Percentiles rank a stretch among this genome's conserved stretches.
Conservation (phyloP, 92 coral and sea anemone species). For the Porites evermanni region DNA sequence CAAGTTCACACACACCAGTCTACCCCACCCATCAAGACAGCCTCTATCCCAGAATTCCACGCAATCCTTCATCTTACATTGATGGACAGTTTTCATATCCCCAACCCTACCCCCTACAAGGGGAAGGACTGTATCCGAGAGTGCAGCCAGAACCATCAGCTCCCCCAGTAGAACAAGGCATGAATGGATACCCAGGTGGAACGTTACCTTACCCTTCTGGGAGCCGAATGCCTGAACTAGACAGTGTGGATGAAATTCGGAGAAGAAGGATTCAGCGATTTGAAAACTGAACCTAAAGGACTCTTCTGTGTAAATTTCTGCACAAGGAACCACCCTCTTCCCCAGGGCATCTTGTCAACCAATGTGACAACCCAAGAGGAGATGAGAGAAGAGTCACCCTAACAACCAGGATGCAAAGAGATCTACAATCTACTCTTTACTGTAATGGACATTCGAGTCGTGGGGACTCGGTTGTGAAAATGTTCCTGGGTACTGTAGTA, state of each 20-base stretch:
- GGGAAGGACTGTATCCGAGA: conserved; percentile 20
- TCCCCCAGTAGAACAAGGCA: conserved; percentile 20
- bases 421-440: too few relatives aligned
- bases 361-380: too few relatives aligned
- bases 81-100: conserved; percentile 5
- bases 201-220: conserved; percentile 34
- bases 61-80: conserved; percentile 10
- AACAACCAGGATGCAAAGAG: too few relatives aligned
- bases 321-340: not conserved
- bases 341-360: too few relatives aligned
- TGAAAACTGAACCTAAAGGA: conserved; percentile 13
- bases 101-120: conserved; percentile 21
- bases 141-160: conserved; percentile 28
- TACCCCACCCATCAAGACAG: conserved; percentile 9
- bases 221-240: conserved; percentile 25
- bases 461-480: too few relatives aligned
- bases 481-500: too few relatives aligned
- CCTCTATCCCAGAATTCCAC: conserved; percentile 78
- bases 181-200: conserved; percentile 16
- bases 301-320: not conserved
- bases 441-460: too few relatives aligned
- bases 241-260: conserved; percentile 39
- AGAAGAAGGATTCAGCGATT: conserved; percentile 45
- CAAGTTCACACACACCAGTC: conserved; percentile 5
- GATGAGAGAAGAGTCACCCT: too few relatives aligned